Base-by-base conservation (phyloP, 2,797 vertebrate genomes). In the Urosaurus nigricauda region DNA sequence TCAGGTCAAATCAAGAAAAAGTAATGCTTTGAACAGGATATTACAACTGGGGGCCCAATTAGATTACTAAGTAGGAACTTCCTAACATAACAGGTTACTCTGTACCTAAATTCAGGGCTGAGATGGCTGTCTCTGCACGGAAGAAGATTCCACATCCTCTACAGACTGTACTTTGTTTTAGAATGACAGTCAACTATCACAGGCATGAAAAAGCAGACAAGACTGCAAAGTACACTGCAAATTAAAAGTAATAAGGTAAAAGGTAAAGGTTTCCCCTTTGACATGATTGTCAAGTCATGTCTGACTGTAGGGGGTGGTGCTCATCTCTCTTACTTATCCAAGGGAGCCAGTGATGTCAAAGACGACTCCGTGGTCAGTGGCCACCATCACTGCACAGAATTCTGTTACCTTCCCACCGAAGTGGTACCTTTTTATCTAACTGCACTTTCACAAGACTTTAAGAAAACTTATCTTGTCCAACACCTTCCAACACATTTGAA, bases 211-310 rank as follows among this genome's bases (percentile, higher is more conserved):
- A 84, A 88, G 40, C 19, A 17, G 51, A 43, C 9, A 85, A 73
- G 68, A 89, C 21, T 71, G n/a, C 8, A 68, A 78, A 88, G 14
- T 53, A 63, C 14, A 83, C 51, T 88, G 87, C 63, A 58, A 83
- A 43, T 43, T 60, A 83, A 32, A 29, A n/a, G 19, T 51, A 51
- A 51, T 8, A 51, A 51, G 47, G 47, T 51, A 51, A 51, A 51
- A 51, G 7, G 47, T 47, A 47, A 47, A 47, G 47, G 47, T 47
- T 47, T 47, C 47, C 47, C 47, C 47, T 47, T 7, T 47, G 47
- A 47, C 47, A 47, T 47, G 5, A 47, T 47, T 47, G 47, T 47
- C 47, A 47, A 47, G 7, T 47, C n/a, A 7, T 47, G 7, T 47
- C 47, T 7, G 7, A 47, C 47, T 47, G 47, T 47, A 47, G 47